Evolutionary conservation across 2,888 invertebrate species (phyloP).

Genomic region (Drosophila histrio): DNA sequence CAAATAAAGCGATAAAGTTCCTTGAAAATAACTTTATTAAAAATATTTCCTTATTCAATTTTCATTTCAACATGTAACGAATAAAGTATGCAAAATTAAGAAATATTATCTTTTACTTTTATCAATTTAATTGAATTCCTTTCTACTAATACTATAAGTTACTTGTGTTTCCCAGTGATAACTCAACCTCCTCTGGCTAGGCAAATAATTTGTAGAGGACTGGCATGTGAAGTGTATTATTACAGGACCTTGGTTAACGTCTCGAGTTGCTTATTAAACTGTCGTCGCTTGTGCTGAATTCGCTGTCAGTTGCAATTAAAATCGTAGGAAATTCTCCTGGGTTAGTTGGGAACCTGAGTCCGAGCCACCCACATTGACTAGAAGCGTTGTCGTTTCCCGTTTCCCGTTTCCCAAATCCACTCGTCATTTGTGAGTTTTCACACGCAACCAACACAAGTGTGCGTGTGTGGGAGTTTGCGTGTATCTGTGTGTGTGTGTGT

Average conservation of each 20-base stretch:
- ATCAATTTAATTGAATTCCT: not conserved
- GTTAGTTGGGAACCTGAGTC: conserved; percentile 18
- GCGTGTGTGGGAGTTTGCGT: conserved; percentile 3
- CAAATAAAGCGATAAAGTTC: no score
- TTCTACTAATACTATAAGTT: not conserved
- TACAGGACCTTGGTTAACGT: conserved; percentile 23
- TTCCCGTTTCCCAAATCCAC: conserved; percentile 31
- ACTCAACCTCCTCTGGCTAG: not conserved
- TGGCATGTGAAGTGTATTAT: not conserved
- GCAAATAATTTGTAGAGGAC: not conserved
- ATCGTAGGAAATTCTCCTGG: conserved; percentile 25
- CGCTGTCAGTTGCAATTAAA: conserved; percentile 42
- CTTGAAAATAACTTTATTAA: no score
- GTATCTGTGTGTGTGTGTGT: conserved; percentile 16
- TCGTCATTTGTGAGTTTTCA: conserved; percentile 64
- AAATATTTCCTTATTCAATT: no score
- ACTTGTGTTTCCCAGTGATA: not conserved
- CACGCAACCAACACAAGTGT: conserved; percentile 40
- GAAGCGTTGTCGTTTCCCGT: not conserved
- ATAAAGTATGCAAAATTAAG: no score
- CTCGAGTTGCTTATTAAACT: conserved; percentile 46
- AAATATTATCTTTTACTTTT: no score
- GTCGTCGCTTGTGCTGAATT: conserved; percentile 29
- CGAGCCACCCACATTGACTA: not conserved
- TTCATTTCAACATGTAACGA: no score